These are phyloP conservation scores for Ctenicera cuprea DNA, from an alignment of 2,888 invertebrate species.

Conservation along the genomic window DNA sequence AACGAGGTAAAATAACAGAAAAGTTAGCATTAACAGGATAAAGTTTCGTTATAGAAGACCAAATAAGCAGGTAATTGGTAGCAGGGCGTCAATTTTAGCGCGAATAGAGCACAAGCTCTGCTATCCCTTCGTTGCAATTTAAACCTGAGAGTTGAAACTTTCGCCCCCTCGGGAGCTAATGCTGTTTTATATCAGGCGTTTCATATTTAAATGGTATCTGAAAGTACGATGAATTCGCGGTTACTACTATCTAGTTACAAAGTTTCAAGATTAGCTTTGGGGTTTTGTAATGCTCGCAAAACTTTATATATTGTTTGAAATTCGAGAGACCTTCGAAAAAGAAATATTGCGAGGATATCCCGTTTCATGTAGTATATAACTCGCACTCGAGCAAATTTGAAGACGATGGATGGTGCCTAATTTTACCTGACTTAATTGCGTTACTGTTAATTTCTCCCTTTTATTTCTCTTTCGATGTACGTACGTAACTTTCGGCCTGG, in stretches of 20 bases:
- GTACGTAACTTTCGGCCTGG: not conserved
- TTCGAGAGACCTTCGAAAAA: slow-evolving; percentile 41
- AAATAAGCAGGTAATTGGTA: slow-evolving; percentile 40
- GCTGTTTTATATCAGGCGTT: slow-evolving; percentile 60
- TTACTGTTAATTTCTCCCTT: slow-evolving; percentile 14
- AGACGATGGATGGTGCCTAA: slow-evolving; percentile 18
- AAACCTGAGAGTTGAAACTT: slow-evolving; percentile 45
- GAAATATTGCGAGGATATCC: slow-evolving; percentile 24
- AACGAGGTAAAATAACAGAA: slow-evolving; percentile 12
- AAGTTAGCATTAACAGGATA: slow-evolving; percentile 4
- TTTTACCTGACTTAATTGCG: slow-evolving; percentile 19
- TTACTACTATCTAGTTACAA: slow-evolving; percentile 58
- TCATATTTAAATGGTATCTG: slow-evolving; percentile 61
- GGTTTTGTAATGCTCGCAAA: slow-evolving; percentile 42
- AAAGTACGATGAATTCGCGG: slow-evolving; percentile 59
- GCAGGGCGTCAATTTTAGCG: slow-evolving; percentile 42
- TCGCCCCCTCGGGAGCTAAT: slow-evolving; percentile 55
- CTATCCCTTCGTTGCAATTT: slow-evolving; percentile 43
- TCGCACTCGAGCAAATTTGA: slow-evolving; percentile 19
- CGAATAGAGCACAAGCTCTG: slow-evolving; percentile 26
- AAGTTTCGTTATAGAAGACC: slow-evolving; percentile 20
- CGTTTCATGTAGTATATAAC: slow-evolving; percentile 30
- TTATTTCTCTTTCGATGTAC: not conserved
- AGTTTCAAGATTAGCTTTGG: slow-evolving; percentile 58
- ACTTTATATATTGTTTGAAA: slow-evolving; percentile 44